Evolutionary conservation across 2,113 vertebrate species (phyloP).

Genomic region (Myodes glareolus): DNA sequence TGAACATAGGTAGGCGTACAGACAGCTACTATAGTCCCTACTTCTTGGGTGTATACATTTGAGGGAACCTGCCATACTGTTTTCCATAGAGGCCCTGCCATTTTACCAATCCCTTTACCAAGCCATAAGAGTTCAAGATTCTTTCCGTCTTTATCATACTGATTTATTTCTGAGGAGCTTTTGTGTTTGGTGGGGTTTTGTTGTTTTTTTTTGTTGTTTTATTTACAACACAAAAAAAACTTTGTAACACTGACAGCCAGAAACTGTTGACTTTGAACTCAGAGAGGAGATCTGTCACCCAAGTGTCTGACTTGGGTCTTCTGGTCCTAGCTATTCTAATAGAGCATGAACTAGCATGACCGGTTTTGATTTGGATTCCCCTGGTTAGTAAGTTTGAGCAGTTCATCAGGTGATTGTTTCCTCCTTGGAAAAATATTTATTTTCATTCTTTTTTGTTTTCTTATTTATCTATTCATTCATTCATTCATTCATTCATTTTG

Average conservation of each 20-base stretch:
- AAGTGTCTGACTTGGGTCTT: not conserved
- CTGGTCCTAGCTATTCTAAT: not conserved
- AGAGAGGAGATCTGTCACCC: not conserved
- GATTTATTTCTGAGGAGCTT: not conserved
- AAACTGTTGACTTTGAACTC: not conserved
- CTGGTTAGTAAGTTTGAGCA: not conserved
- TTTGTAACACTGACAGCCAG: not conserved
- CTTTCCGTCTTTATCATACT: not conserved
- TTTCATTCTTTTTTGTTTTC: not conserved
- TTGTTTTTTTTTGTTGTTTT: not conserved
- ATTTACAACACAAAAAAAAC: not conserved
- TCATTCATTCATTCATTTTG: not conserved
- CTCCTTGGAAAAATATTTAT: constrained; percentile 37
- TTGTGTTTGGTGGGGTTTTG: not conserved
- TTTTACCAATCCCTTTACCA: not conserved
- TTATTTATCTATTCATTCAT: not conserved
- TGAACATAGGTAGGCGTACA: not conserved
- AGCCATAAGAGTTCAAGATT: not conserved
- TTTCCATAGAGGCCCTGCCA: not conserved
- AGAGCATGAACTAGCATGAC: not conserved
- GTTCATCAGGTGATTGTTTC: constrained; percentile 12
- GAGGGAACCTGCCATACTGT: not conserved
- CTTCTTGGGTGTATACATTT: not conserved
- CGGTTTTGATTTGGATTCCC: constrained; percentile 24
- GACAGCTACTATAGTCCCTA: not conserved